phyloP scores from a whole-genome alignment of 2,797 vertebrate genomes.

The Dendrocincla tyrannina region DNA sequence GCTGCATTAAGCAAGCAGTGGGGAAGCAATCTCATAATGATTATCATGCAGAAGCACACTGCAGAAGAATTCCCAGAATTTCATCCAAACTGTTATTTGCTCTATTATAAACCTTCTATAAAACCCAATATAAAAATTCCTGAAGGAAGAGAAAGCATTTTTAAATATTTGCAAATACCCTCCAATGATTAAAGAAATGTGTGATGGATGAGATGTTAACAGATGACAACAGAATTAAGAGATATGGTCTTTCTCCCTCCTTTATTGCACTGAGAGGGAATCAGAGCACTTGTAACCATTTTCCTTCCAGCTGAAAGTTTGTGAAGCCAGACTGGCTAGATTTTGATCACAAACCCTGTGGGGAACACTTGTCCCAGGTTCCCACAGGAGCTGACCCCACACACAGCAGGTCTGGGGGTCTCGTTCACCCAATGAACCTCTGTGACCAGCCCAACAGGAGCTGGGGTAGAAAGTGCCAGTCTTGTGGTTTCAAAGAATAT shows the following conservation, averaged over 20 bases:
- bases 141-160: conserved; percentile 70
- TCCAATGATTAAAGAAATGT: conserved; percentile 70
- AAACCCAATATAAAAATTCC: conserved; percentile 75
- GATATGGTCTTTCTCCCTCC: background rate
- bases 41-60: conserved; percentile 68
- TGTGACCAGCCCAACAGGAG: background rate
- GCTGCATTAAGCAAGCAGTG: conserved; percentile 75
- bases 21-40: conserved; percentile 76
- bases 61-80: conserved; percentile 77
- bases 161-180: conserved; percentile 74
- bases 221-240: background rate
- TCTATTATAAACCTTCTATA: conserved; percentile 77
- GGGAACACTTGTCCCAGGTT: background rate
- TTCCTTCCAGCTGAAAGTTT: background rate
- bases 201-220: conserved; percentile 46
- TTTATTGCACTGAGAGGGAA: background rate
- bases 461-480: background rate
- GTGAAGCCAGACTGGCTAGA: background rate
- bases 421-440: accelerated
- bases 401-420: background rate
- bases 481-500: background rate
- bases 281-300: background rate
- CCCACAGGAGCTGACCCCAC: background rate
- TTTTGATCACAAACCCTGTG: background rate
- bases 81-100: conserved; percentile 78